Base-by-base conservation (phyloP, 2,888 invertebrate genomes). In the Caenorhabditis sinica region DNA sequence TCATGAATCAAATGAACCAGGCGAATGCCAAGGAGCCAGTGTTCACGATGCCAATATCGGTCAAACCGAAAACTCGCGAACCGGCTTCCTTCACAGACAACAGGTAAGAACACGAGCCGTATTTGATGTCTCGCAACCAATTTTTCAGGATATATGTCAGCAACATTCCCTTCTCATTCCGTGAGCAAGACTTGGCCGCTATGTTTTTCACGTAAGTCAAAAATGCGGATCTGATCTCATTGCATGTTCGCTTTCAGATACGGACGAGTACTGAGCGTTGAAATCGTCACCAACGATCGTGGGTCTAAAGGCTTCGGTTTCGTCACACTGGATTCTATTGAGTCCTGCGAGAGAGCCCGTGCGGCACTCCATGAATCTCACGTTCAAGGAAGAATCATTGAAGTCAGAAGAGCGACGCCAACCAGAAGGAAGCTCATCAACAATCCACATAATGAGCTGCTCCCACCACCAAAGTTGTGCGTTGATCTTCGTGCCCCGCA, bases 281-380 rank as follows among this genome's bases (percentile, higher is more conserved):
- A 86, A 66, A 88, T 88, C 23, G 88, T 88, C 2, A 85, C 82
- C 9, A 88, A 88, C 51, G 86, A 86, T 43, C 74, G 88, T 17
- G 88, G 88, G 40, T 88, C 88, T 8, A 88, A 88, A 72, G 88
- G 88, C 13, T 88, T 88, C 56, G 88, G 88, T 2, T 88, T 88
- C 36, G 88, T 88, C 17, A 88, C 88, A 17, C 71, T 88, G 40
- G 85, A 88, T 65, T 84, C 85, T 2, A 76, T 85, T 20, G 83
- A 83, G 11, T 81, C 83, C 25, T 88, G 88, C 61, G 88, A 88
- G 28, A 79, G 51, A 33, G 88, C 88, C 1, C 77, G 88, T 6
- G 56, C 63, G 0, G 77, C 71, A 9, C 80, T 88, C 17, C 88
- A 88, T 58, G 85, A 85, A 25, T 82, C 83, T 0, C 81, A 85